Evolutionary conservation across 2,888 invertebrate genomes (phyloP).

Genomic region (Kuschelorhynchus macadamiae): DNA sequence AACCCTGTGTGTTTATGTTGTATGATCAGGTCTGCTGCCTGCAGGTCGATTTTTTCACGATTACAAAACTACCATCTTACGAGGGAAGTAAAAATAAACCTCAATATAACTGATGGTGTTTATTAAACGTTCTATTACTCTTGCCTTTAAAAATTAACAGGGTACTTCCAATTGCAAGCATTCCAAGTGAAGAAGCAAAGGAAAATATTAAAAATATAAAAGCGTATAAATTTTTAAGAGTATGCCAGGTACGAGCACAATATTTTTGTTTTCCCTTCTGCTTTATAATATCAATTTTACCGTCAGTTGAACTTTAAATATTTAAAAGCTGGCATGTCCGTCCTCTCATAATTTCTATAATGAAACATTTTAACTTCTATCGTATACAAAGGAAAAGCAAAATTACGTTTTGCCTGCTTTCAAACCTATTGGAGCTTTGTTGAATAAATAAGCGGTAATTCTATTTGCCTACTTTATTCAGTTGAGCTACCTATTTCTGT

Average conservation of each 20-base stretch:
- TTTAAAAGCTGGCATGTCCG: slow-evolving; percentile 34
- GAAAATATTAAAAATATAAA: not conserved
- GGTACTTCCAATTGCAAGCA: too few relatives aligned
- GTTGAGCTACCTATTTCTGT: too few relatives aligned
- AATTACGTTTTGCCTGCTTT: slow-evolving; percentile 17
- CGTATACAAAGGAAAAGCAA: slow-evolving; percentile 26
- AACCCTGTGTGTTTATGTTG: too few relatives aligned
- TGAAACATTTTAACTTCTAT: slow-evolving; percentile 28
- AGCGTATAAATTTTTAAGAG: slow-evolving; percentile 3
- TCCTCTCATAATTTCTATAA: slow-evolving; percentile 35
- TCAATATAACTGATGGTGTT: too few relatives aligned
- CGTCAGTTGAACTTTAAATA: slow-evolving; percentile 17
- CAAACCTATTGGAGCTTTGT: slow-evolving; percentile 26
- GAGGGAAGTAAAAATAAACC: too few relatives aligned
- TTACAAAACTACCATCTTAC: too few relatives aligned
- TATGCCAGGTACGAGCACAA: not conserved
- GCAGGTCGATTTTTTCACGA: too few relatives aligned
- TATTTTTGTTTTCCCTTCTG: slow-evolving; percentile 8
- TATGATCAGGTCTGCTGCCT: too few relatives aligned
- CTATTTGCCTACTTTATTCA: too few relatives aligned
- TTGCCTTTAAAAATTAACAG: too few relatives aligned
- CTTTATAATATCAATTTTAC: slow-evolving; percentile 19
- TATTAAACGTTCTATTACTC: too few relatives aligned
- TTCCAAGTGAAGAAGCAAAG: not conserved
- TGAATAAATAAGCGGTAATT: slow-evolving; percentile 33